A percentile compares a stretch with the other conserved stretches of the same genome.
Evolutionary conservation across 2,888 invertebrate species (phyloP).

Genomic region (Hetaerina titia): DNA sequence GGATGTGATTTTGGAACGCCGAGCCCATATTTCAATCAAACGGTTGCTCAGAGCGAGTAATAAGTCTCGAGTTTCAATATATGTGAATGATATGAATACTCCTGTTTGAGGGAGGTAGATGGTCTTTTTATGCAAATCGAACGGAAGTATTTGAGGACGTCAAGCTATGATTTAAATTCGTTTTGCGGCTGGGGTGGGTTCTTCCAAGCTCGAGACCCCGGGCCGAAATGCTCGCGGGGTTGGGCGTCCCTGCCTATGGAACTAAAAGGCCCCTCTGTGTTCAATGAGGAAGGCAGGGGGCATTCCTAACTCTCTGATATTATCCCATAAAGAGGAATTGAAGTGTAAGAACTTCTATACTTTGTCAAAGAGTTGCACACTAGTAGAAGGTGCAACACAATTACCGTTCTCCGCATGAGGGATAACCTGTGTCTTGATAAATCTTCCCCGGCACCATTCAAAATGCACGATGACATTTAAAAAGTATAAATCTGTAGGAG

Average conservation of each 20-base stretch:
- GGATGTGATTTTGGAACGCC: background rate
- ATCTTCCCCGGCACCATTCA: too few species aligned
- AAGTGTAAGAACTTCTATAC: too few species aligned
- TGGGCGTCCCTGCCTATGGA: background rate
- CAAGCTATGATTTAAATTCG: conserved; percentile 15
- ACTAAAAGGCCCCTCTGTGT: background rate
- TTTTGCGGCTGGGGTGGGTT: background rate
- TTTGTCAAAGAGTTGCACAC: background rate
- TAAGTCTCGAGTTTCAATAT: conserved; percentile 21
- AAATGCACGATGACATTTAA: too few species aligned
- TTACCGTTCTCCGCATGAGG: too few species aligned
- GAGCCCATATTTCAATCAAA: background rate
- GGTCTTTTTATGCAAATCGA: conserved; percentile 30
- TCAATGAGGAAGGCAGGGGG: background rate
- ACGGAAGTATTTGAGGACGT: conserved; percentile 27
- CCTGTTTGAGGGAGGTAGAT: background rate
- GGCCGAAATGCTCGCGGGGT: background rate
- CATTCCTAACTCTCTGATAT: background rate
- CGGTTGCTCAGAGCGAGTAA: background rate
- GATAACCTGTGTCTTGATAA: too few species aligned
- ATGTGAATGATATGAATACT: conserved; percentile 21
- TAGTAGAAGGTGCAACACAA: background rate
- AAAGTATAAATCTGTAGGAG: too few species aligned
- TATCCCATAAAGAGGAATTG: background rate
- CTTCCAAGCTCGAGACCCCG: background rate